These are phyloP conservation scores for Brassicogethes aeneus DNA, from an alignment of 2,888 invertebrate genomes.

Conservation along the genomic window DNA sequence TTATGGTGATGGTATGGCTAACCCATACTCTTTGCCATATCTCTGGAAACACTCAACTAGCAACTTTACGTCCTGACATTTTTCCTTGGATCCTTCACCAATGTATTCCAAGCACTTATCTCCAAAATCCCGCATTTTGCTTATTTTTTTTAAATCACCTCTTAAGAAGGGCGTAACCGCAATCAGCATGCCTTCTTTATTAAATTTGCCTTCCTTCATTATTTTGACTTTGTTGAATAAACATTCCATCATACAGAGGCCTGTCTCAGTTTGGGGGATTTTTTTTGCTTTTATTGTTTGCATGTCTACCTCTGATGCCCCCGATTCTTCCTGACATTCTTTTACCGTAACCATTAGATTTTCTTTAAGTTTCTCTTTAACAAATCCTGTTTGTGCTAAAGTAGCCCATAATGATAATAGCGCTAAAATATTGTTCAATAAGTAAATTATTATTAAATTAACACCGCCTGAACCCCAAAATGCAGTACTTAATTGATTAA, in stretches of 20 bases:
- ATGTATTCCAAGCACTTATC: constrained; percentile 31
- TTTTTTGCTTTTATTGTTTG: constrained; percentile 24
- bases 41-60: constrained; percentile 29
- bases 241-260: constrained; percentile 34
- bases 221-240: constrained; percentile 29
- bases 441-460: too few relatives aligned
- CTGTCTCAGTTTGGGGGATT: constrained; percentile 29
- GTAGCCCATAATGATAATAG: too few relatives aligned
- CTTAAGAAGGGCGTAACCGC: constrained; percentile 26
- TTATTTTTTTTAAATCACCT: constrained; percentile 25
- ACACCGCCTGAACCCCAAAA: too few relatives aligned
- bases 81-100: constrained; percentile 17
- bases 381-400: too few relatives aligned
- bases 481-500: too few relatives aligned
- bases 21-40: constrained; percentile 18
- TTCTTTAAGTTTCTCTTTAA: constrained; percentile 17
- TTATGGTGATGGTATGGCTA: constrained; percentile 11
- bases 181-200: constrained; percentile 29
- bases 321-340: constrained; percentile 29
- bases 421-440: too few relatives aligned
- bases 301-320: constrained; percentile 31
- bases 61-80: constrained; percentile 28
- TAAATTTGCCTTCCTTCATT: constrained; percentile 33
- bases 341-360: constrained; percentile 17
- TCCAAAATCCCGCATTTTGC: constrained; percentile 26